These are phyloP conservation scores for Datnioides undecimradiatus DNA, from an alignment of 2,113 vertebrate species.

Conservation along the genomic window DNA sequence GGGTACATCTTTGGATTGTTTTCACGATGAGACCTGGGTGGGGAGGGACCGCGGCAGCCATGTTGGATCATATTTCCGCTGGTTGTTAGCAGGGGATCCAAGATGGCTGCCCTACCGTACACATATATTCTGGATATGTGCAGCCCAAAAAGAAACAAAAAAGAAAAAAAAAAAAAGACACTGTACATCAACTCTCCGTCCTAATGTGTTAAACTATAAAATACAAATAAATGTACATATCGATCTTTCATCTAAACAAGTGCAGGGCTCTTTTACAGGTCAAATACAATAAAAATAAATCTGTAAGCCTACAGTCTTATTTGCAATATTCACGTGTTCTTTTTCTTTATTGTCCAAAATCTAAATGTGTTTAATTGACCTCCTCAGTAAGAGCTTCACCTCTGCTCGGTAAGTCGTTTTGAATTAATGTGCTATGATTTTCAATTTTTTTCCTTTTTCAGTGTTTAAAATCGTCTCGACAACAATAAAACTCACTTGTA, in stretches of 20 bases:
- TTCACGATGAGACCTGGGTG: slow-evolving; percentile 7
- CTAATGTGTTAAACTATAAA: slow-evolving; percentile 71
- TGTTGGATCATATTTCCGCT: slow-evolving; percentile 42
- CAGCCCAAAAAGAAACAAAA: slow-evolving; percentile 10
- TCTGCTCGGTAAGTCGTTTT: slow-evolving; percentile 45
- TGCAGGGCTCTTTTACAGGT: slow-evolving; percentile 58
- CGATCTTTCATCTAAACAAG: slow-evolving; percentile 59
- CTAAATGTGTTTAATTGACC: slow-evolving; percentile 59
- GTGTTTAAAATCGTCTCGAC: slow-evolving; percentile 23
- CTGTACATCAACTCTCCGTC: slow-evolving; percentile 64
- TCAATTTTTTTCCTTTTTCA: not conserved
- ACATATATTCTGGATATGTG: slow-evolving; percentile 22
- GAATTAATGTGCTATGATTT: slow-evolving; percentile 54
- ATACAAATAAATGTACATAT: slow-evolving; percentile 76
- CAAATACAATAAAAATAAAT: slow-evolving; percentile 62
- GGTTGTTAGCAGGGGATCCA: slow-evolving; percentile 18
- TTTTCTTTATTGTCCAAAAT: slow-evolving; percentile 66
- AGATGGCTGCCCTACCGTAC: slow-evolving; percentile 38
- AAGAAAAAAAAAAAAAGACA: slow-evolving; percentile 37
- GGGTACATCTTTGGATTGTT: not conserved
- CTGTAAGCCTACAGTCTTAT: slow-evolving; percentile 58
- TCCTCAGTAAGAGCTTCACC: slow-evolving; percentile 52
- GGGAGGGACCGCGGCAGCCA: slow-evolving; percentile 21
- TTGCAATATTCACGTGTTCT: slow-evolving; percentile 49
- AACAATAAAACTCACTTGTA: slow-evolving; percentile 37